A percentile compares a stretch with the other conserved stretches of the same genome.
Evolutionary conservation across 2,113 vertebrate species (phyloP).

Genomic region (Ovis canadensis): DNA sequence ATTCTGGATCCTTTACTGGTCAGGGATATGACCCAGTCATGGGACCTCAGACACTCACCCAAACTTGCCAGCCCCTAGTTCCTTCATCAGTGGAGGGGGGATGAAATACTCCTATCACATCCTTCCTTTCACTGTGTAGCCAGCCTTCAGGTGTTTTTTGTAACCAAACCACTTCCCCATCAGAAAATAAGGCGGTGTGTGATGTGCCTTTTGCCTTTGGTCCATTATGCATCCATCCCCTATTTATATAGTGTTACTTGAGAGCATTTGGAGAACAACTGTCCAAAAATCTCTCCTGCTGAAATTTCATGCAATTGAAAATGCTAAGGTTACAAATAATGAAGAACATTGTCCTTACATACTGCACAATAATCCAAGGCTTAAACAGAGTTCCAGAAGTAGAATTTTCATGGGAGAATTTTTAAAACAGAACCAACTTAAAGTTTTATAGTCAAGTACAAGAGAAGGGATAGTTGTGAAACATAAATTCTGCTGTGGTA

Average conservation of each 20-base stretch:
- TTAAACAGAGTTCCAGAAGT: not conserved
- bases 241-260: not conserved
- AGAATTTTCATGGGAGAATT: not conserved
- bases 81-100: not conserved
- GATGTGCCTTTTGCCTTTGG: not conserved
- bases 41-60: not conserved
- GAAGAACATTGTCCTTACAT: not conserved
- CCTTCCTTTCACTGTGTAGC: not conserved
- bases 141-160: not conserved
- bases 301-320: not conserved
- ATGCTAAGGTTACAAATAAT: not conserved
- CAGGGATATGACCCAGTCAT: not conserved
- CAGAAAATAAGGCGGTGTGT: not conserved
- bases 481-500: not conserved
- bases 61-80: not conserved
- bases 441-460: not conserved
- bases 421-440: not conserved
- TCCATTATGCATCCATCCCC: accelerated
- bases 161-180: not conserved
- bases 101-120: not conserved
- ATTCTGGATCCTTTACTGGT: not conserved
- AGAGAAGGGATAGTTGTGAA: not conserved
- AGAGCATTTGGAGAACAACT: not conserved
- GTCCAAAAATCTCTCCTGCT: not conserved
- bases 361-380: not conserved